phyloP scores from a whole-genome alignment of 2,113 vertebrate species.

The Bucco capensis region DNA sequence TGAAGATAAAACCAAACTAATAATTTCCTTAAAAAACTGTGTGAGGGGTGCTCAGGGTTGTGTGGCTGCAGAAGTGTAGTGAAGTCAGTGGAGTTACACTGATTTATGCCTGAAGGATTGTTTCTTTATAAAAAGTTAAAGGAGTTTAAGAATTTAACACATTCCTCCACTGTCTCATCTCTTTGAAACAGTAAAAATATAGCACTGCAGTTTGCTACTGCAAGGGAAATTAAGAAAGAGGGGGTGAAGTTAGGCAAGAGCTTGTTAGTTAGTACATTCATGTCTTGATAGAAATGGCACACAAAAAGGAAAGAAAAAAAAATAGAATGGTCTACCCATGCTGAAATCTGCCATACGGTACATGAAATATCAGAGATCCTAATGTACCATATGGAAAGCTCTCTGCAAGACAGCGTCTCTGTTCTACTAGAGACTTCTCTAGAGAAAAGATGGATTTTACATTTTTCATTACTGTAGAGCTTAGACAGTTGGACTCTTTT shows the following conservation, averaged over 20 bases:
- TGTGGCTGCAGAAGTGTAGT: background rate
- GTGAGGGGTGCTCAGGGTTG: background rate
- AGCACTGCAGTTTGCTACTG: background rate
- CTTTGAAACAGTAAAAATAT: background rate
- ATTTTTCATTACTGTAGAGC: slow-evolving; percentile 77
- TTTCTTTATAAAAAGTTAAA: background rate
- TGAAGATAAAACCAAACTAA: background rate
- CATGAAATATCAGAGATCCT: slow-evolving; percentile 57
- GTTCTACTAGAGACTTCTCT: slow-evolving; percentile 40
- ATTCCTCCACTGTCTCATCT: background rate
- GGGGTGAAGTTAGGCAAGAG: background rate
- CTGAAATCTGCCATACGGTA: slow-evolving; percentile 13
- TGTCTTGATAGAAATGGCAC: background rate
- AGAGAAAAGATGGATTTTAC: slow-evolving; percentile 66
- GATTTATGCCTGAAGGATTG: background rate
- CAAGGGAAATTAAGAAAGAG: background rate
- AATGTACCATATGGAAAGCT: slow-evolving; percentile 38
- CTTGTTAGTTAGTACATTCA: background rate
- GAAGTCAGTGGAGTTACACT: background rate
- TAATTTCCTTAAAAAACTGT: background rate
- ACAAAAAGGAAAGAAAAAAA: background rate
- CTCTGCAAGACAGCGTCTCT: slow-evolving; percentile 52
- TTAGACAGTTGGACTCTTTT: slow-evolving; percentile 78
- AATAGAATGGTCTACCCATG: background rate
- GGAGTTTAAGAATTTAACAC: background rate